Evolutionary conservation across 2,797 vertebrate genomes (phyloP).

Genomic region (Diglossa cyanea): DNA sequence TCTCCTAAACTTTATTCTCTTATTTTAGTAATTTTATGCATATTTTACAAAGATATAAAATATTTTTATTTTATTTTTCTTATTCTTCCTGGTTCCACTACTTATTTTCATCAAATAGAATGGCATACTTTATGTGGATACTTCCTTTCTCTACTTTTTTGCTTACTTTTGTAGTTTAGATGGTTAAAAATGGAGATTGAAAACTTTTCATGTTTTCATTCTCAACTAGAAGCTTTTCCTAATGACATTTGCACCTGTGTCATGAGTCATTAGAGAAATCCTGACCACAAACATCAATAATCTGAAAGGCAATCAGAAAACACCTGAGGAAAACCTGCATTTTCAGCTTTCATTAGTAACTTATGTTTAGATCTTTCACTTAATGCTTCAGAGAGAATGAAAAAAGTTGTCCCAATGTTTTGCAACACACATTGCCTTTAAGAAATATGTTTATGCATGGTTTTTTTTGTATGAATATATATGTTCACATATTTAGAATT

Average conservation of each 20-base stretch:
- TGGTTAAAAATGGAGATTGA: background rate
- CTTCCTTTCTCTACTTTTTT: background rate
- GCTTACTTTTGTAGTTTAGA: background rate
- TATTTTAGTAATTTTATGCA: background rate
- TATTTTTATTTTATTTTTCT: background rate
- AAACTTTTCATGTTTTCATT: background rate
- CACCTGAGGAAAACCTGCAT: background rate
- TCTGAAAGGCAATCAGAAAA: constrained; percentile 25
- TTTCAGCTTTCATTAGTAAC: background rate
- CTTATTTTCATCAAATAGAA: background rate
- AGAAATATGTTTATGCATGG: background rate
- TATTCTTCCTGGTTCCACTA: background rate
- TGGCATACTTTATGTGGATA: background rate
- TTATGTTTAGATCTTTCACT: background rate
- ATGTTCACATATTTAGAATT: background rate
- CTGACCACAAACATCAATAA: constrained; percentile 6
- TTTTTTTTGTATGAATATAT: background rate
- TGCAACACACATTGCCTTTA: background rate
- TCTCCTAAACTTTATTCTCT: background rate
- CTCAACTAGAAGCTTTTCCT: background rate
- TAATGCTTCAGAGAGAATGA: background rate
- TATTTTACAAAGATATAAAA: background rate
- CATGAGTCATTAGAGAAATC: background rate
- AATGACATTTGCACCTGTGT: background rate
- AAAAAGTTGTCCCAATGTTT: background rate